A percentile compares a stretch with the other conserved stretches of the same genome.
phyloP scores from a whole-genome alignment of 2,797 vertebrate genomes.

The Strix occidentalis region DNA sequence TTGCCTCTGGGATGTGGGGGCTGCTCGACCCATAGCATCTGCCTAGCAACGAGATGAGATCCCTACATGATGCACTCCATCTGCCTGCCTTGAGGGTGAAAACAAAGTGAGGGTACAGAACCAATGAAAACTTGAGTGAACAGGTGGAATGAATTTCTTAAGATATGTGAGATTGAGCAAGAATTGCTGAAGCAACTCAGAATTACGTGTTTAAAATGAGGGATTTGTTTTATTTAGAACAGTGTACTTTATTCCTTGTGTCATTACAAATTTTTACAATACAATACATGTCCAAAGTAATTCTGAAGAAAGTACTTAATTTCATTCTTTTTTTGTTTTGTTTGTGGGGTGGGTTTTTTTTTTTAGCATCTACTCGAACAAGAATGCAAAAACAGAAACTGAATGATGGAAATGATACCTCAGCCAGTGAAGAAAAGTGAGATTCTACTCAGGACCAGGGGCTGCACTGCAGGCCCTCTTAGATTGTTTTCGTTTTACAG shows the following conservation, averaged over 20 bases:
- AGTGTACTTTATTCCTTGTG: background rate
- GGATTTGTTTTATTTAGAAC: background rate
- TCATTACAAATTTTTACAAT: background rate
- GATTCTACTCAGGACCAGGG: slow-evolving; percentile 42
- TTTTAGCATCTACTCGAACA: slow-evolving; percentile 88
- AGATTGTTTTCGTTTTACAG: background rate
- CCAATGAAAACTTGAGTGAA: background rate
- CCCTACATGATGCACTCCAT: rapidly evolving
- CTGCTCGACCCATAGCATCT: background rate
- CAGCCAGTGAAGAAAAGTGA: slow-evolving; percentile 81
- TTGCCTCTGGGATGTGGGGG: background rate
- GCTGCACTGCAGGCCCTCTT: background rate
- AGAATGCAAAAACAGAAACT: slow-evolving; percentile 97
- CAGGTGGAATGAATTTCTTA: background rate
- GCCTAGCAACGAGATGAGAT: rapidly evolving
- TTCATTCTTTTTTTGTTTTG: background rate
- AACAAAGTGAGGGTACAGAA: background rate
- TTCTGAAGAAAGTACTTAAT: background rate
- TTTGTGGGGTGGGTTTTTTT: background rate
- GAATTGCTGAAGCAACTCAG: background rate
- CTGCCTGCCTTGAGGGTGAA: background rate
- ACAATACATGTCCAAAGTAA: background rate
- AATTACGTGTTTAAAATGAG: background rate
- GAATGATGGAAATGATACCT: slow-evolving; percentile 84
- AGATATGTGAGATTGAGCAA: background rate